Evolutionary conservation across 2,888 invertebrate genomes (phyloP).

Genomic region (Liodrosophila aerea): DNA sequence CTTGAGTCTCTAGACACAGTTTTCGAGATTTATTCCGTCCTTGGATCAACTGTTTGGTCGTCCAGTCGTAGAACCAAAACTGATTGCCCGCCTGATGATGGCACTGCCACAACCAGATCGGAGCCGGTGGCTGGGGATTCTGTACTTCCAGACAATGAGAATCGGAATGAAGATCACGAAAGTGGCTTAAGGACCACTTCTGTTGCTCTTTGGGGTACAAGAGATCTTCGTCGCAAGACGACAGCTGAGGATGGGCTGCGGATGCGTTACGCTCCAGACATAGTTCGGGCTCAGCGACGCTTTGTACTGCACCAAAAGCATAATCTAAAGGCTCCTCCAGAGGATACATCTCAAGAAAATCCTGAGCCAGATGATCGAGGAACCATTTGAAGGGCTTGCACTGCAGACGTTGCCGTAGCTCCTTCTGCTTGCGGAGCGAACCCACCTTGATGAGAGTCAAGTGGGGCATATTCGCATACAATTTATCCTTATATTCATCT

Average conservation of each 20-base stretch:
- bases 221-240: constrained; percentile 67
- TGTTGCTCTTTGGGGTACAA: constrained; percentile 70
- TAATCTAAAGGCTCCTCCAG: constrained; percentile 91
- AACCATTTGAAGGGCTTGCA: constrained; percentile 98
- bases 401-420: constrained; percentile 87
- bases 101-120: constrained; percentile 92
- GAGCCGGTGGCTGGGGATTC: constrained; percentile 85
- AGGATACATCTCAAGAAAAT: constrained; percentile 93
- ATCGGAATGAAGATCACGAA: constrained; percentile 81
- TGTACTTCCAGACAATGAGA: constrained; percentile 93
- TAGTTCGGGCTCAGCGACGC: constrained; percentile 85
- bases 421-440: constrained; percentile 89
- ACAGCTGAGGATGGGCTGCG: constrained; percentile 45
- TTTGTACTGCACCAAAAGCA: constrained; percentile 90
- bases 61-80: constrained; percentile 91
- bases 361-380: constrained; percentile 94
- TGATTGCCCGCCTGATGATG: constrained; percentile 97
- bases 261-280: constrained; percentile 88
- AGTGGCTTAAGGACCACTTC: constrained; percentile 74
- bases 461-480: constrained; percentile 90
- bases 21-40: constrained; percentile 76
- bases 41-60: constrained; percentile 80
- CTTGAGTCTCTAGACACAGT: constrained; percentile 90
- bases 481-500: constrained; percentile 95
- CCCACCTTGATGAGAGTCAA: constrained; percentile 90